phyloP scores from a whole-genome alignment of 2,113 vertebrate genomes.

The Xenus cinereus region DNA sequence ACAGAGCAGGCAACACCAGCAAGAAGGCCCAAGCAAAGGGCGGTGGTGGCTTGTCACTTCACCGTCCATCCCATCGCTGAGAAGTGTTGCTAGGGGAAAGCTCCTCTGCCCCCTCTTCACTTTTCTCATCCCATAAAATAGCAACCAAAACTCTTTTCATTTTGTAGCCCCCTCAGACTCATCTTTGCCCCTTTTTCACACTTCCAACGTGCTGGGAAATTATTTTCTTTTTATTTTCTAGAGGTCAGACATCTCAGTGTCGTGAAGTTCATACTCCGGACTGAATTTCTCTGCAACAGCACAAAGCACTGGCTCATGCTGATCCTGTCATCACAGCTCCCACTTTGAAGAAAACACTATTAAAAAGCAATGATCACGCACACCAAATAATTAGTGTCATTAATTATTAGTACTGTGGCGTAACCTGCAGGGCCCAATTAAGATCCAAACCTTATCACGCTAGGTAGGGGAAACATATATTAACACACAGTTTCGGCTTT shows the following conservation, averaged over 20 bases:
- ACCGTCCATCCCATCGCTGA: not conserved
- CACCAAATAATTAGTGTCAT: slow-evolving; percentile 41
- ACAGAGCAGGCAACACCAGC: not conserved
- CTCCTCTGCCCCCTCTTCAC: not conserved
- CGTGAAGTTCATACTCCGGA: not conserved
- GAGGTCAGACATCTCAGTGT: not conserved
- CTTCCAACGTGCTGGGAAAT: not conserved
- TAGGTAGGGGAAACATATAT: not conserved
- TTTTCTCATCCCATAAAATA: not conserved
- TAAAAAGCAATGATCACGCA: not conserved
- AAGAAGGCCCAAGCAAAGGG: not conserved
- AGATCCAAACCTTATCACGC: not conserved
- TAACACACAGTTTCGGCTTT: not conserved
- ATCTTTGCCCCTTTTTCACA: not conserved
- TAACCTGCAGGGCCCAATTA: slow-evolving; percentile 50
- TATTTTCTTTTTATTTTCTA: not conserved
- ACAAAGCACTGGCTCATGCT: not conserved
- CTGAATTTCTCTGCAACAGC: not conserved
- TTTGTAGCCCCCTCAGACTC: not conserved
- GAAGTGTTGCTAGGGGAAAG: not conserved
- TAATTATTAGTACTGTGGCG: slow-evolving; percentile 1
- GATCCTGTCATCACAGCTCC: not conserved
- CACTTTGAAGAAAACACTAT: not conserved
- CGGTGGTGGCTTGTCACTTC: not conserved
- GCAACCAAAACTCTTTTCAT: not conserved